Base-by-base conservation (phyloP, 2,797 vertebrate genomes). In the Manis crassicaudata region DNA sequence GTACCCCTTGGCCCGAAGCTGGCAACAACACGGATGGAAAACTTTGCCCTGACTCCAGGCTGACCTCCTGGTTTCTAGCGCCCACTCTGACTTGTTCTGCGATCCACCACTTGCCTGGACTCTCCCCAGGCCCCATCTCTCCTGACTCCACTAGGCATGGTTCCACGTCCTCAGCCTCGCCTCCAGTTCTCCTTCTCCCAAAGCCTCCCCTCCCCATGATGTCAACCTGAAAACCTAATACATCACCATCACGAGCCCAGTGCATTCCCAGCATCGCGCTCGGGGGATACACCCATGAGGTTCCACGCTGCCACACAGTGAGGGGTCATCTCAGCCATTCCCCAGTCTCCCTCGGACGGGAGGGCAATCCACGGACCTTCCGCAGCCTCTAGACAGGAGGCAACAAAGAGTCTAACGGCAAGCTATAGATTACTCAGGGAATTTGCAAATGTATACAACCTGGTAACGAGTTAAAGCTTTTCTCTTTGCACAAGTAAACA, bases 261-360 rank as follows among this genome's bases (percentile, higher is more conserved):
- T 0, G 25, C 1, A 7, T 1, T n/a, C 25, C 40, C 29, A n/a
- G 13, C 37, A 32, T 5, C 29, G 3, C 0, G 18, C n/a, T 27
- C 3, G 3, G 7, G 0, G 1, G 16, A 21, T 6, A 16, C 8
- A 7, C 50, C 4, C 13, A 25, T 2, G 12, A 12, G 16, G 14
- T 10, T 43, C 87, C 27, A 3, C 5, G 2, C 25, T 43, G 40
- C 54, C n/a, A 23, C 73, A 16, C 2, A 4, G 18, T 6, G 2
- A 50, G 12, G 37, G 14, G 58, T 0, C 7, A 25, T n/a, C 11
- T 65, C 62, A 6, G 29, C 46, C 50, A 12, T 18, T 43, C 40
- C 60, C 76, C 25, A 1, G 7, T 18, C 7, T 40, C 18, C 13
- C 82, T 25, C 13, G 11, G 32, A 80, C 63, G 46, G 1, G 2